Evolutionary conservation across 2,113 vertebrate genomes (phyloP), one percentile per base, ranked within the genome.

Genomic region (Glaucomys volans): DNA sequence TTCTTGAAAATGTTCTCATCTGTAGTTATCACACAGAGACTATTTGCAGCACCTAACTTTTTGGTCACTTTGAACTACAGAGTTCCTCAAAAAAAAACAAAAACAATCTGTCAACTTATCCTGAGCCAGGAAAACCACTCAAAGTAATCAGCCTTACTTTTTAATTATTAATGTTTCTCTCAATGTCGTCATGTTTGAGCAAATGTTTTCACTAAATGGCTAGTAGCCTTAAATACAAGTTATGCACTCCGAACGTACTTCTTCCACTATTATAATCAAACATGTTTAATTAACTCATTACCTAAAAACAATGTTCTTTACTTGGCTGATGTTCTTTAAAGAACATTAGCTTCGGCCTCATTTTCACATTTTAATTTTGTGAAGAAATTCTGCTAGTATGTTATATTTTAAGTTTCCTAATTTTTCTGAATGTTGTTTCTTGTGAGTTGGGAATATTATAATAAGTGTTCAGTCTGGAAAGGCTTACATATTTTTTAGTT

Each of bases 1-100:
- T 89, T 52, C 88, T 91, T 82, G 40, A 94, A 97, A 74, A 37
- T 62, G 47, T 82, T 82, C 22, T 77, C 2, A 91, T 32, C 24
- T 35, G 2, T 81, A 74, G 6, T 20, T 88, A 37, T 93, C 91
- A 42, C 44, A 82, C 18, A 76, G 9, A 50, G 28, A 77, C 50
- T 85, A 57, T 91, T 91, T 37, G 85, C 3, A 81, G 8, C 8
- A 35, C 10, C n/a, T 86, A 37, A 85, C 59, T 79, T 91, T 91
- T 95, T 32, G 44, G 24, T 91, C 59, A 93, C 74, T 89, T 86
- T 52, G 81, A 47, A 64, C 16, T 86, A 8, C 26, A 82, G 26
- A 40, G 42, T 20, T 82, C 59, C 52, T 91, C 66, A 69, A 30
- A 77, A 87, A 77, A 91, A 91, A 54, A 7, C n/a, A 79, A 3